phyloP scores from a whole-genome alignment of 2,888 invertebrate species.

The Ormyrus pomaceus region DNA sequence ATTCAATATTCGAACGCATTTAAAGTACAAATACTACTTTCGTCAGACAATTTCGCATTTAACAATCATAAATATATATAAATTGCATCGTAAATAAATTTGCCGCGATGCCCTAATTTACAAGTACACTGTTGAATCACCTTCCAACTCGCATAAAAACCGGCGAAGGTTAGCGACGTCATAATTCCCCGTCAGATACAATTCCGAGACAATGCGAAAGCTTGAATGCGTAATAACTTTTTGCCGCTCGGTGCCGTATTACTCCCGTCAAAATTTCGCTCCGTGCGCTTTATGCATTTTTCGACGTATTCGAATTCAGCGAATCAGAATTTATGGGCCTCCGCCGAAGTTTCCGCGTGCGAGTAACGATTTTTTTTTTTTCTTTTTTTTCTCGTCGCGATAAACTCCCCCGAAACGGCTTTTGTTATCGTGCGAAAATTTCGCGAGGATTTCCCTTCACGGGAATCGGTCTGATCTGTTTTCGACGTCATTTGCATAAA shows the following conservation, averaged over 20 bases:
- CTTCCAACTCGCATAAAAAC: too few species aligned
- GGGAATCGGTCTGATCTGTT: conserved; percentile 7
- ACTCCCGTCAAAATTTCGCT: neutral
- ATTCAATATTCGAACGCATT: too few species aligned
- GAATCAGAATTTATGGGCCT: conserved; percentile 33
- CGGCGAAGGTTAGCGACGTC: too few species aligned
- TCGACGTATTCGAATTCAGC: conserved; percentile 24
- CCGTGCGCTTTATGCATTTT: conserved; percentile 8
- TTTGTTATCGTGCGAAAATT: conserved; percentile 30
- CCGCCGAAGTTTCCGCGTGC: conserved; percentile 8
- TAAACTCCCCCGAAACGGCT: conserved; percentile 25
- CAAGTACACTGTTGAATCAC: too few species aligned
- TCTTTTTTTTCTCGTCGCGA: conserved; percentile 18
- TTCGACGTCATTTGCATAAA: neutral
- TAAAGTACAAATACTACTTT: too few species aligned
- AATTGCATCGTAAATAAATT: too few species aligned
- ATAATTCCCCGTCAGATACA: too few species aligned
- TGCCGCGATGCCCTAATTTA: too few species aligned
- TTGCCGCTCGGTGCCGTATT: neutral
- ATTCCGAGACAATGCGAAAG: too few species aligned
- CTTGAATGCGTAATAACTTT: neutral
- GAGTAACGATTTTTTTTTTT: too few species aligned
- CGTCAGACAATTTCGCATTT: too few species aligned
- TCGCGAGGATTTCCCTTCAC: neutral
- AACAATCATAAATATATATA: too few species aligned